Evolutionary conservation across 2,888 invertebrate genomes (phyloP).

Genomic region (Diabrotica balteata): DNA sequence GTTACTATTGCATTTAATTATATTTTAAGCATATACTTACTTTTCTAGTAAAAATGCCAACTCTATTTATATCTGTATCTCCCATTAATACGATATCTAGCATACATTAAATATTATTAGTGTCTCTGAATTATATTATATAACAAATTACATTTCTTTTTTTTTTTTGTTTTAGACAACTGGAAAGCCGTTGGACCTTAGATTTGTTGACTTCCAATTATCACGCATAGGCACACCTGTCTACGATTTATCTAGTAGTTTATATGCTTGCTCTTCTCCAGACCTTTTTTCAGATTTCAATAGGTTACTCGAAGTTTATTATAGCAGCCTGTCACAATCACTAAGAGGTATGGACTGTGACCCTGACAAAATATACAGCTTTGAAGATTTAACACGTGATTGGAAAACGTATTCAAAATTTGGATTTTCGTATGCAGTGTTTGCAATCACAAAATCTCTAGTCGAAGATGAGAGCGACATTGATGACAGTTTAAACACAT

Average conservation of each 20-base stretch:
- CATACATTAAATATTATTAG: no score
- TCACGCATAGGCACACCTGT: conserved; percentile 35
- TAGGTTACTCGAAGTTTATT: conserved; percentile 34
- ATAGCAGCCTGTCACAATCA: conserved; percentile 30
- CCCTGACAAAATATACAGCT: conserved; percentile 29
- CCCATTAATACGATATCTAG: no score
- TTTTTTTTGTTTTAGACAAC: conserved; percentile 27
- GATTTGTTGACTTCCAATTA: conserved; percentile 41
- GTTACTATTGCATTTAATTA: no score
- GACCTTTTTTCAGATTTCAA: conserved; percentile 32
- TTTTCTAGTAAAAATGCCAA: no score
- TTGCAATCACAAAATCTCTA: conserved; percentile 16
- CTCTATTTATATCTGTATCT: no score
- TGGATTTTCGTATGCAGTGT: conserved; percentile 34
- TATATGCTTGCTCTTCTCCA: conserved; percentile 37
- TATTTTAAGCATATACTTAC: no score
- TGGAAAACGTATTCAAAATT: conserved; percentile 37
- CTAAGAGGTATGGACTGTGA: conserved; percentile 36
- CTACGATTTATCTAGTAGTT: conserved; percentile 39
- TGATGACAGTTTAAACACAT: no score
- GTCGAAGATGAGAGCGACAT: background rate
- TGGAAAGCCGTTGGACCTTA: conserved; percentile 33
- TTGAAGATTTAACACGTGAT: conserved; percentile 30
- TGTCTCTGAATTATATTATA: no score
- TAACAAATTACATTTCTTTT: background rate